These are phyloP conservation scores for Furcula furcula DNA, from an alignment of 2,888 invertebrate genomes.

Conservation along the genomic window DNA sequence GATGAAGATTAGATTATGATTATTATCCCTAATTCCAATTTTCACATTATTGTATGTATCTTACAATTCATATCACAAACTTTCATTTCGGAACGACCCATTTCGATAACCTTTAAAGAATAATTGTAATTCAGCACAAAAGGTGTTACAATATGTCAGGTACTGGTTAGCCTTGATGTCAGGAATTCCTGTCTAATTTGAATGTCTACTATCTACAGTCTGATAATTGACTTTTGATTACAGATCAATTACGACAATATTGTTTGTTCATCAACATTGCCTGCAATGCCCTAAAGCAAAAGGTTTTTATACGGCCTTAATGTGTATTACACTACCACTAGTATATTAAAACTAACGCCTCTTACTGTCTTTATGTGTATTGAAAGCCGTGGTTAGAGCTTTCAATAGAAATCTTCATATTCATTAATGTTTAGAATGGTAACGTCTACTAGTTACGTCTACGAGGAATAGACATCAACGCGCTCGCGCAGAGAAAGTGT, in stretches of 20 bases:
- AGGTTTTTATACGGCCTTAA: too few species aligned
- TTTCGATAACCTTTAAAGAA: slow-evolving; percentile 30
- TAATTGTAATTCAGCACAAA: slow-evolving; percentile 24
- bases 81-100: slow-evolving; percentile 21
- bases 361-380: too few species aligned
- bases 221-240: slow-evolving; percentile 4
- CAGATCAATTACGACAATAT: too few species aligned
- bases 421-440: slow-evolving; percentile 1
- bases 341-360: too few species aligned
- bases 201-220: slow-evolving; percentile 12
- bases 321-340: too few species aligned
- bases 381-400: too few species aligned
- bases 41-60: not conserved
- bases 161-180: slow-evolving; percentile 41
- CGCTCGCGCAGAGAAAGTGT: slow-evolving; percentile 25
- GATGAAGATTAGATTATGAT: too few species aligned
- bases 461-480: slow-evolving; percentile 41
- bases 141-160: slow-evolving; percentile 35
- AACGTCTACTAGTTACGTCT: slow-evolving; percentile 12
- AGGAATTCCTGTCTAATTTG: slow-evolving; percentile 37
- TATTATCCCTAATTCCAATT: too few species aligned
- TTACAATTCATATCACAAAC: slow-evolving; percentile 7
- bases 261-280: too few species aligned
- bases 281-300: too few species aligned
- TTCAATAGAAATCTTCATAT: too few species aligned